Evolutionary conservation across 1,140 invertebrate genomes (phyloP).

Genomic region (Drosophila persimilis): DNA sequence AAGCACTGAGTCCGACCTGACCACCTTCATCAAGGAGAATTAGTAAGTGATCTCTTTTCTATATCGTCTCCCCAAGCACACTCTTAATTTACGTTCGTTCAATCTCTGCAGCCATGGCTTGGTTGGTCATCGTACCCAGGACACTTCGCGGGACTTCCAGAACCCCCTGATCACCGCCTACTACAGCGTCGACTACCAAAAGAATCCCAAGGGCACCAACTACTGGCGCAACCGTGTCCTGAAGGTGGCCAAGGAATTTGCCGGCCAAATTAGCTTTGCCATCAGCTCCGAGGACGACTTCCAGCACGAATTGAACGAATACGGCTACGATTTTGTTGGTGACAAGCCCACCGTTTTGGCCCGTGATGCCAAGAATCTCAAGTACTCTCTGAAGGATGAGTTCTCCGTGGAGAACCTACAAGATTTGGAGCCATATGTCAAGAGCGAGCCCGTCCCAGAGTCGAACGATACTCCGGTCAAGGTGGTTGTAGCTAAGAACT

Average conservation of each 20-base stretch:
- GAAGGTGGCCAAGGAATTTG: constrained; percentile 96
- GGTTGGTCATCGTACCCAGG: constrained; percentile 93
- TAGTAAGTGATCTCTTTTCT: constrained; percentile 87
- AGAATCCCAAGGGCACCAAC: constrained; percentile 99
- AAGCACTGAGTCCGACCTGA: constrained; percentile 88
- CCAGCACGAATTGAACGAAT: constrained; percentile 96
- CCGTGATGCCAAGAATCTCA: constrained; percentile 91
- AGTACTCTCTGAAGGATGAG: constrained; percentile 95
- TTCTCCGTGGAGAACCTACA: constrained; percentile 96
- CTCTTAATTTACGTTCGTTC: background rate
- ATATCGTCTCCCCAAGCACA: too few relatives aligned
- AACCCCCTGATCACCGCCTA: constrained; percentile 96
- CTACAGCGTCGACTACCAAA: constrained; percentile 97
- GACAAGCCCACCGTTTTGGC: constrained; percentile 96
- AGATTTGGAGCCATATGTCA: constrained; percentile 96
- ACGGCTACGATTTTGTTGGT: constrained; percentile 93
- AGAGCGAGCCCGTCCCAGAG: constrained; percentile 97
- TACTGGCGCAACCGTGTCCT: constrained; percentile 99
- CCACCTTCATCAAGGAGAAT: constrained; percentile 92
- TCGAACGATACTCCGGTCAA: constrained; percentile 93
- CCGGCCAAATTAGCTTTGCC: constrained; percentile 92
- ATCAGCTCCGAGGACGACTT: constrained; percentile 96
- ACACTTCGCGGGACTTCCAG: constrained; percentile 93
- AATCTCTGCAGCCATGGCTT: constrained; percentile 91
- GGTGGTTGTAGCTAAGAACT: constrained; percentile 98